Base-by-base conservation (phyloP, 1,140 invertebrate species). In the Paramacrobiotus metropolitanus region DNA sequence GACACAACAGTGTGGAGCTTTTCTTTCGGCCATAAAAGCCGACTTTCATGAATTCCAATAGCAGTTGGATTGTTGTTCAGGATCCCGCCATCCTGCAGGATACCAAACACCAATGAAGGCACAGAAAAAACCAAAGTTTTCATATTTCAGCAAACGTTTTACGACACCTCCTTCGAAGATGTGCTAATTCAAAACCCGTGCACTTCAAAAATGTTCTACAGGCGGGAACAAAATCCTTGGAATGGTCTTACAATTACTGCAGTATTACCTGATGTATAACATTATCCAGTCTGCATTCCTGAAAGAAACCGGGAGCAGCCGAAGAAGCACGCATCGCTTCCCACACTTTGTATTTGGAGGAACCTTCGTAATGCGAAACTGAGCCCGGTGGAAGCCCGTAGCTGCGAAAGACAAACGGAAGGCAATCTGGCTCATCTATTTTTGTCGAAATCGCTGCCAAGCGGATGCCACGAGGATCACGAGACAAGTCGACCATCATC, bases 261-360 rank as follows among this genome's bases (percentile, higher is more conserved):
- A n/a, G n/a, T n/a, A n/a, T n/a, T 70, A 86, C 85, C 75, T 88
- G 84, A 72, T 89, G 86, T 64, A 90, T 71, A 67, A 80, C 77
- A 29, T 83, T 81, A 60, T 81, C 81, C 21, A 85, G 74, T 66
- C 79, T 78, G 67, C 84, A 88, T 70, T 91, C 87, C 69, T 87
- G 82, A 74, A 91, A 94, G 75, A 91, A 91, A 0, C 85, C 86
- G 1, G 90, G 90, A 21, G 90, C 90, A 59, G 90, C 88, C 44
- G 87, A 85, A 4, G 87, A 91, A 9, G 88, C 89, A 68, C 88
- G 74, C 2, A 89, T 81, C 15, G 86, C 85, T 76, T 93, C 82
- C 87, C 89, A 95, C 20, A 91, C 70, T 66, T 76, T 74, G 65
- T 85, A 79, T 55, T 80, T 78, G 65, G 79, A 79, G 29, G 79